Evolutionary conservation across 2,888 invertebrate species (phyloP), one percentile per base, ranked within the genome.

Genomic region (Plutella xylostella): DNA sequence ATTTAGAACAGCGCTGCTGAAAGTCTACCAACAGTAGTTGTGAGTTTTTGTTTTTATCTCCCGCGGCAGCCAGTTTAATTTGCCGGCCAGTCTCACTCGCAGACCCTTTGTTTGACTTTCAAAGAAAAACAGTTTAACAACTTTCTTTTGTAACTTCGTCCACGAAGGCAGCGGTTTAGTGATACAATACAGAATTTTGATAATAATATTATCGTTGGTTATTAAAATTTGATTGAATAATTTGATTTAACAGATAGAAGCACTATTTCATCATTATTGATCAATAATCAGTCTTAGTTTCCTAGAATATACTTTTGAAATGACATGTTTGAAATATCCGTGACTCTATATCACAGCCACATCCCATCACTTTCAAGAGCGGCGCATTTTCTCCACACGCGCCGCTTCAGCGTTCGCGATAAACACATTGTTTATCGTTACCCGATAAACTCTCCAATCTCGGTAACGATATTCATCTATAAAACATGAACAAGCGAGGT

Each of bases 71-170:
- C 55, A 54, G 53, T 70, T 69, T 68, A 70, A 68, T 71, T 72
- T 65, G 58, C 62, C 58, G 51, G 53, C 53, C 51, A 19, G 37
- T 19, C 53, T 49, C 56, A 41, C 45, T 43, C 28, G 55, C 55
- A 58, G 55, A 59, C 55, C 56, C 55, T 67, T 68, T 72, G 65
- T 67, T 68, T 65, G 61, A 56, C 55, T 51, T 65, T 67, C 61
- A 65, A 67, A 68, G 63, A 66, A 67, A 70, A 67, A 68, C 67
- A 66, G 61, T 69, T 68, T 63, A 25, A 33, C 21, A 45, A 40
- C 15, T 45, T 45, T 41, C 35, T 40, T 40, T 21, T 45, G 45
- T 45, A 39, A 21, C 45, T 39, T 20, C 42, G 39, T 20, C 25
- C 19, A 28, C 28, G 4, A 12, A 4, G 15, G 28, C 4, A 28